These are phyloP conservation scores for Drosophila baimaii DNA, from an alignment of 1,140 invertebrate genomes.

Conservation along the genomic window DNA sequence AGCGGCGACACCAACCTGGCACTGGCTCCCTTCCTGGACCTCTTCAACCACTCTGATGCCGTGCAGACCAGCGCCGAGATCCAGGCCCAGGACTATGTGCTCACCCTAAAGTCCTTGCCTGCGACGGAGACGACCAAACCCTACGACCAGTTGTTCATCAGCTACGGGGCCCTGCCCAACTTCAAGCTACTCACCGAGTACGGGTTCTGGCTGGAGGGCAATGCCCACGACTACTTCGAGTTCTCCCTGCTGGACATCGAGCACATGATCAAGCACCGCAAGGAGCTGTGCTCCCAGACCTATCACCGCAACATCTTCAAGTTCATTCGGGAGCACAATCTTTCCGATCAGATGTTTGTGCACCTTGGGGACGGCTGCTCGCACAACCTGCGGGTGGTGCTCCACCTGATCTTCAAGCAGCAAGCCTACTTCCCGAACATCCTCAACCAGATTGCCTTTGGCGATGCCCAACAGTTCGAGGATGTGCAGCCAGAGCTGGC, in stretches of 20 bases:
- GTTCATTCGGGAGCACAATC: constrained; percentile 85
- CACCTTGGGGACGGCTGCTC: constrained; percentile 81
- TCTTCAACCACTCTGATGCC: constrained; percentile 89
- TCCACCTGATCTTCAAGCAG: constrained; percentile 83
- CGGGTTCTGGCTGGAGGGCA: constrained; percentile 89
- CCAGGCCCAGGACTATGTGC: constrained; percentile 54
- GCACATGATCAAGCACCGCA: constrained; percentile 70
- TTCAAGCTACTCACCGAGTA: constrained; percentile 89
- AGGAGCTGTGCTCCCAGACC: constrained; percentile 59
- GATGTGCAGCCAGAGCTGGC: constrained; percentile 58
- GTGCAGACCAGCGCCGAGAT: constrained; percentile 85
- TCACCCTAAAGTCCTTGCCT: constrained; percentile 85
- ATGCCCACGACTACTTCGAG: constrained; percentile 87
- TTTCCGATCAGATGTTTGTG: constrained; percentile 84
- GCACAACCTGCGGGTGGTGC: constrained; percentile 84
- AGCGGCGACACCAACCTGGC: constrained; percentile 87
- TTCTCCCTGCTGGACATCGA: constrained; percentile 85
- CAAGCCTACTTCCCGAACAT: constrained; percentile 72
- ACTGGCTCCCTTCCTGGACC: constrained; percentile 91
- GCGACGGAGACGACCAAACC: constrained; percentile 84
- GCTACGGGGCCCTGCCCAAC: constrained; percentile 90
- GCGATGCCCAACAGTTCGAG: constrained; percentile 61
- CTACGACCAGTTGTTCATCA: constrained; percentile 90
- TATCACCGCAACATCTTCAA: constrained; percentile 84
- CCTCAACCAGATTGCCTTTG: constrained; percentile 81